Evolutionary conservation across 2,888 invertebrate genomes (phyloP), one percentile per base, ranked within the genome.

Genomic region (Catonia carolina): DNA sequence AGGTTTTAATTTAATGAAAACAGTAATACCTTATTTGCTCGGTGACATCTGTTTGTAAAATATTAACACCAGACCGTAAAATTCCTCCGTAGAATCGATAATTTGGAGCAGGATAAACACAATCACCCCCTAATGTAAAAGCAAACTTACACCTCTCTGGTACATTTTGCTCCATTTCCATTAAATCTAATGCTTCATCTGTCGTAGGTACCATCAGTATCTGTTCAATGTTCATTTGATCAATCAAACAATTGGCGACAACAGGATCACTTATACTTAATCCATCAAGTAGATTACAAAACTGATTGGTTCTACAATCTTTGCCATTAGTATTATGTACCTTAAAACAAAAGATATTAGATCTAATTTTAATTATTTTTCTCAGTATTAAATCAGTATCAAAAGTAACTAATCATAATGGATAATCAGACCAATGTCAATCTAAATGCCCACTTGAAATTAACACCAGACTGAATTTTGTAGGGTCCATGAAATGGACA

Each of bases 171-270:
- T 68, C 71, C 55, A 80, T 72, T 17, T 83, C 80, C 70, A 94
- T 82, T 8, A 93, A 75, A 0, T 78, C 72, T 51, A 83, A 78
- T 0, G 93, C 93, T 61, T 81, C 80, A 7, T 78, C 76, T 35
- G 80, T 80, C 2, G 80, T 79, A 2, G 84, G 81, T 60, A 94
- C 86, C 18, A 96, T 76, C 56, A 95, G 74, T 27, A 90, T 78
- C 48, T 77, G 77, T 74, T 96, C 95, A 51, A 91, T 75, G 45
- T 56, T 35, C 27, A 53, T 66, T 68, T 84, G 84, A 75, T 96
- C 95, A 55, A 96, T 86, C 27, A 96, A 77, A 69, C 82, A 85
- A 76, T 96, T 96, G 64, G 83, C 81, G 1, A 94, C 83, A 12
- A 89, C 81, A 0, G 86, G 80, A 74, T 93, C 85, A 2, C 5